Conservation (phyloP, 2,113 vertebrate species). For the Morone saxatilis region DNA sequence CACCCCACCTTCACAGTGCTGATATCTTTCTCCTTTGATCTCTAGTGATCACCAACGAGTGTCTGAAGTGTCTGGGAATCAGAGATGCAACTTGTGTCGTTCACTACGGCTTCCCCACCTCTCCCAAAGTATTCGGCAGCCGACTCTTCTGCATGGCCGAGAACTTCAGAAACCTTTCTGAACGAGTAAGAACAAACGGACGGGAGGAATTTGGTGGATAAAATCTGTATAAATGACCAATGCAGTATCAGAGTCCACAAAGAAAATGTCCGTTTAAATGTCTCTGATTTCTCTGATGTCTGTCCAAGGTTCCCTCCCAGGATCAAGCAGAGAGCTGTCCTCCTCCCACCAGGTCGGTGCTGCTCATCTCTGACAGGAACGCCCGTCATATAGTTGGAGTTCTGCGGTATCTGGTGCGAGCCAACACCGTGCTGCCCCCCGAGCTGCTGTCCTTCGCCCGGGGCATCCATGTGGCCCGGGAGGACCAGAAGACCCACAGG, state of each 20-base stretch:
- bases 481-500: slow-evolving; percentile 81
- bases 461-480: slow-evolving; percentile 80
- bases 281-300: neutral
- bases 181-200: slow-evolving; percentile 76
- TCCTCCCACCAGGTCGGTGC: slow-evolving; percentile 82
- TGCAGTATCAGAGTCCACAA: neutral
- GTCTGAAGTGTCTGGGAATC: slow-evolving; percentile 84
- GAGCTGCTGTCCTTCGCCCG: slow-evolving; percentile 84
- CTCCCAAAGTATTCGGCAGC: slow-evolving; percentile 85
- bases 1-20: too few relatives aligned
- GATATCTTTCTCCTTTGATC: slow-evolving; percentile 6
- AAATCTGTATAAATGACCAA: neutral
- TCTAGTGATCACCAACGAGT: slow-evolving; percentile 89
- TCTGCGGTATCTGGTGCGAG: slow-evolving; percentile 84
- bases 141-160: slow-evolving; percentile 88
- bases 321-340: slow-evolving; percentile 45
- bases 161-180: slow-evolving; percentile 83
- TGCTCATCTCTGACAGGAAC: slow-evolving; percentile 89
- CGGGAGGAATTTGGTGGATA: neutral
- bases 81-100: slow-evolving; percentile 91
- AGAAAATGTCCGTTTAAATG: neutral
- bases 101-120: slow-evolving; percentile 91
- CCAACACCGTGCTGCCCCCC: slow-evolving; percentile 83
- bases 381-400: slow-evolving; percentile 74
- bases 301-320: slow-evolving; percentile 42